Base-by-base conservation (phyloP, 2,888 invertebrate genomes). In the Andricus quercusramuli region DNA sequence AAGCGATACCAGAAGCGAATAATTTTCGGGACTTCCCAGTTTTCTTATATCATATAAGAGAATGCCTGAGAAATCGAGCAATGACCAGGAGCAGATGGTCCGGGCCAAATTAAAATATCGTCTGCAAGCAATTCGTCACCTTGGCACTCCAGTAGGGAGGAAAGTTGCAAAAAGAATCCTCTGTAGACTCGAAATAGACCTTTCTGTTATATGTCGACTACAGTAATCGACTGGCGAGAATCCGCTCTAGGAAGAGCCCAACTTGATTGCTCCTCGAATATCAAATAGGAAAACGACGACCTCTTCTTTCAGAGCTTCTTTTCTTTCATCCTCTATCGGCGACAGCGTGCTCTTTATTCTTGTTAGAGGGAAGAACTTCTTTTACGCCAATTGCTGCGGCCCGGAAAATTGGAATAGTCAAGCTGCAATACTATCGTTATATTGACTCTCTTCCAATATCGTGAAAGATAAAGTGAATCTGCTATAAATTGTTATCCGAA, bases 81-180 rank as follows among this genome's bases (percentile, higher is more conserved):
- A 47, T 70, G 70, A 70, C 51, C 51, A 51, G 65, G 56, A 78
- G 74, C 80, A 78, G 80, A 80, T 80, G 80, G 64, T 80, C 64
- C 78, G 78, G 56, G 70, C 74, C 66, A 67, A 80, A 76, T 80
- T 76, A 78, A 80, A 80, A 80, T 78, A 80, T 78, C 78, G 78
- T 80, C 66, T 80, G 65, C 65, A 56, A 76, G 78, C 65, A 66
- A 78, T 80, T 78, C 78, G 78, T 78, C 80, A 76, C 66, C 76
- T 67, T 76, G 74, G 66, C 80, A 78, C 59, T 62, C 65, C 51
- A 56, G 37, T n/a, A 56, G n/a, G 56, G 56, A 47, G 51, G 41
- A 15, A 56, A 32, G 56, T 59, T 56, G 32, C 74, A 74, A 74
- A 74, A 56, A 74, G 51, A 51, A 51, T 70, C 70, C n/a, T 29